Evolutionary conservation across 1,140 invertebrate species (phyloP), one percentile per base, ranked within the genome.

Genomic region (Cyclargus thomasi): DNA sequence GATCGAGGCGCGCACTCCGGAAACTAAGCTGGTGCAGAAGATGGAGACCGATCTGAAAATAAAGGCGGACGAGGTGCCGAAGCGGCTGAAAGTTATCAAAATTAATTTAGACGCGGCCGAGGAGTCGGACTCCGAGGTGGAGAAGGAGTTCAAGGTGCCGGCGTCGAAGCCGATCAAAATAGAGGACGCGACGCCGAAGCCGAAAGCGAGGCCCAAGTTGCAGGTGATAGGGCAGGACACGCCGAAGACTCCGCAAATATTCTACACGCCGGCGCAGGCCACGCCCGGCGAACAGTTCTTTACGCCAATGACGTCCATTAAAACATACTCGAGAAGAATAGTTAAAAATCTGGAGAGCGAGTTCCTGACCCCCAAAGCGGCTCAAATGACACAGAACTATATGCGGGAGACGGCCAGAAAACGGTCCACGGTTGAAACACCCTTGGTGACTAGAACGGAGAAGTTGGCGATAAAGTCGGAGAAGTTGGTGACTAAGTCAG

Each of bases 331-430:
- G 0, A 82, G 78, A 22, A 75, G 71, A 21, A 76, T 86, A 16
- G 80, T 84, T 2, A 88, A 88, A 53, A 88, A 87, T 68, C 53
- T 88, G 2, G 82, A 88, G 64, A 55, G 67, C 0, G 86, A 86
- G 39, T 86, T 86, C 22, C 68, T 73, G 0, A 83, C 82, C 0
- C 79, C 80, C 0, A 80, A 76, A 65, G 70, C 53, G 36, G 70
- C 64, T 35, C 68, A 74, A 10, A 76, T 73, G 62, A 4, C 62
- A 17, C 18, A 53, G 1, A 53, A 67, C 18, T 36, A 59, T 14
- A 16, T 59, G 55, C 47, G 17, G 20, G 20, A 8, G n/a, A 10
- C 64, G 53, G 20, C 18, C 0, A 70, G 69, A 64, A 70, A 29
- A 29, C 36, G 66, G 16, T 69, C 68, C 23, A 64, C 62, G 1